Evolutionary conservation across 2,113 vertebrate species (phyloP).

Genomic region (Hypanus sabinus): DNA sequence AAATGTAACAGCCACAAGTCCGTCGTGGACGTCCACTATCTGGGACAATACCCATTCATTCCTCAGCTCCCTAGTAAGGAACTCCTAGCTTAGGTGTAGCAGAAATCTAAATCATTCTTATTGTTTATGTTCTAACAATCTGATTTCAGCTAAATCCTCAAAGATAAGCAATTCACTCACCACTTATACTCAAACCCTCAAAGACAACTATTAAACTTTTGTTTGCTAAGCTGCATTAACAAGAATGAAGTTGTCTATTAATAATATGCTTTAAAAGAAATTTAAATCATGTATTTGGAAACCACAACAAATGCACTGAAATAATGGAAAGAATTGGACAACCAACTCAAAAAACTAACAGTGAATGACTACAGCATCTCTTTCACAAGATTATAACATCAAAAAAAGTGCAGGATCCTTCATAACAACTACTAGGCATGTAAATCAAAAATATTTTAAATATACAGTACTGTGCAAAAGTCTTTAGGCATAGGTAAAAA

Average conservation of each 20-base stretch:
- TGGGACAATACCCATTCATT: background rate
- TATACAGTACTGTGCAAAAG: too few relatives aligned
- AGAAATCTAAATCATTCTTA: background rate
- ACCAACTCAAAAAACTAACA: background rate
- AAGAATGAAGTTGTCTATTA: background rate
- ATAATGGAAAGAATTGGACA: too few relatives aligned
- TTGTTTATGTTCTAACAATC: background rate
- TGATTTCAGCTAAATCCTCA: background rate
- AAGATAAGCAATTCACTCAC: background rate
- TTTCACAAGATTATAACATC: slow-evolving; percentile 1
- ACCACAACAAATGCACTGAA: background rate
- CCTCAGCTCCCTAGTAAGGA: background rate
- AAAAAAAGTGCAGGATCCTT: slow-evolving; percentile 17
- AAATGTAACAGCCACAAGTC: background rate
- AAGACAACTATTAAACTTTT: background rate
- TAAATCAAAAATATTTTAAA: background rate
- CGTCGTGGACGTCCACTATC: too few relatives aligned
- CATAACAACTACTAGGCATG: background rate
- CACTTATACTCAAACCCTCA: background rate
- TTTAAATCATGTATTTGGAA: background rate
- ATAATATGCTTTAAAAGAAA: background rate
- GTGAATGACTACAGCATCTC: background rate
- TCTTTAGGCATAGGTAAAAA: too few relatives aligned
- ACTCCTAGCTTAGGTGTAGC: background rate
- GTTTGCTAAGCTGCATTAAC: background rate